Base-by-base conservation (phyloP, 2,888 invertebrate species). In the Drosophila picticornis region DNA sequence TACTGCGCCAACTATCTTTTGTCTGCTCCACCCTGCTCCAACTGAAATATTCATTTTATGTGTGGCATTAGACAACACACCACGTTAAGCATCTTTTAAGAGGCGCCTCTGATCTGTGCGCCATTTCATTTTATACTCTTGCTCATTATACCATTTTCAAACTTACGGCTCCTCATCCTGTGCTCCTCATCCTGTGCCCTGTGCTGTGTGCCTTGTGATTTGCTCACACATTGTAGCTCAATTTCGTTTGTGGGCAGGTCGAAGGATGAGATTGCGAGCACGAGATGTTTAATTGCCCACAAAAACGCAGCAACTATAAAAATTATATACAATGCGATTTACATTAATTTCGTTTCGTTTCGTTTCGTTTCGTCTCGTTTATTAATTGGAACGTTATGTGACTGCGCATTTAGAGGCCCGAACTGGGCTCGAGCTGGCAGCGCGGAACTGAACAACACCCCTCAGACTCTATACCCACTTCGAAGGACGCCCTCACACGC, bases 301-400 rank as follows among this genome's bases (percentile, higher is more conserved):
- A 85, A 85, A 88, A 85, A 83, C 89, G 86, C 86, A 86, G 86
- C 67, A 77, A 74, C 86, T 81, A 86, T 88, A 83, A 83, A 85
- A 88, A 83, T 83, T 86, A 79, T 88, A 79, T 57, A 82, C 74
- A 78, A 75, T 74, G 75, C 85, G 83, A 84, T 88, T 84, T 84
- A 88, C 84, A 84, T 88, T 85, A 80, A 88, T 83, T 84, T 84
- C 62, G 68, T 77, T 63, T 58, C 61, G 13, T 69, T 65, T 71
- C 71, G 11, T 69, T 75, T 63, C 72, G 72, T 79, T 70, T 72
- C 34, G 34, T 34, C 11, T 34, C 76, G 72, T 81, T 87, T 84
- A 83, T 84, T 88, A 84, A 88, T 84, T 84, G 80, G 75, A 77
- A 75, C 84, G 74, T 87, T 84, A 74, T 86, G 87, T 78, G 87